Base-by-base conservation (phyloP, 2,113 vertebrate species). In the Heloderma charlesbogerti region DNA sequence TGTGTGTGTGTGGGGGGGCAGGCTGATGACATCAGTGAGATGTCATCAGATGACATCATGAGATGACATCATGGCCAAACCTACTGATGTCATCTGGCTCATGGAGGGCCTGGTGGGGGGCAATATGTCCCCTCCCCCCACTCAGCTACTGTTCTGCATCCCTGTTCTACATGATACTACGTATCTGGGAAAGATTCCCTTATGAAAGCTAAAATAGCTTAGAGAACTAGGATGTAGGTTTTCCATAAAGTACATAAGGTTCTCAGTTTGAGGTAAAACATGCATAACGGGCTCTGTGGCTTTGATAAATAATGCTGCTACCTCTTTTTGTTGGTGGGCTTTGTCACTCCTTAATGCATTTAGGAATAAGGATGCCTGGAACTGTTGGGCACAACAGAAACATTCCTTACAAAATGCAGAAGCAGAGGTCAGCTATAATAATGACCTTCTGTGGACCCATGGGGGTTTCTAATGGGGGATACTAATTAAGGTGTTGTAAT, bases 301-400 rank as follows among this genome's bases (percentile, higher is more conserved):
- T 71, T 84, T 84, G 45, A 85, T 84, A 83, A 57, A 57, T 86
- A 0, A 27, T 60, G 43, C 20, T 90, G 83, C n/a, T 90, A 92
- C 40, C 7, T 3, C 22, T 9, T 16, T 57, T 87, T 9, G 0
- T 89, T 93, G 78, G 66, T 34, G 83, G n/a, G 48, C 31, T 71
- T 91, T 86, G 43, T 67, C 86, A 91, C 79, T 94, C 54, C 87
- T 79, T 91, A 93, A 87, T 40, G 72, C 81, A 48, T 92, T 45
- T 31, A 86, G 91, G 79, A 94, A 90, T 10, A 43, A 63, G 16
- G 67, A 9, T 77, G 82, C 92, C 10, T 88, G 40, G 75, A 75
- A 40, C 25, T 22, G 6, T 6, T 12, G 88, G 45, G 89, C 78
- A 85, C 34, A 43, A 9, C 48, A 91, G 54, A 90, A 94, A 80